phyloP scores from a whole-genome alignment of 2,113 vertebrate species.

The Stercorarius parasiticus region DNA sequence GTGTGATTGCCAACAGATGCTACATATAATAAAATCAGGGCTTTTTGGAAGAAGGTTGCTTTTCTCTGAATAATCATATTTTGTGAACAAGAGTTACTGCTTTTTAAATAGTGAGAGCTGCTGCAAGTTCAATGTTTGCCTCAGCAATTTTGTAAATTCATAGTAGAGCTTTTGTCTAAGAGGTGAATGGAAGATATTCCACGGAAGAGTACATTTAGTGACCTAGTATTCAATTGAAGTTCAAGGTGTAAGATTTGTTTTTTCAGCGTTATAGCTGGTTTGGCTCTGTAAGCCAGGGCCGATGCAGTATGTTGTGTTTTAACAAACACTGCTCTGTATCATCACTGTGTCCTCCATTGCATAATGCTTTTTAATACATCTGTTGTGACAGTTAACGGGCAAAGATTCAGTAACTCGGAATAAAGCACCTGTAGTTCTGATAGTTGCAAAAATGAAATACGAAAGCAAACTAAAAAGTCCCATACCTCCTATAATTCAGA shows the following conservation, averaged over 20 bases:
- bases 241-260: neutral
- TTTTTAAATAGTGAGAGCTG: neutral
- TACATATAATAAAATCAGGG: neutral
- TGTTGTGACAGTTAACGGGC: neutral
- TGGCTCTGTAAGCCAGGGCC: fast-evolving
- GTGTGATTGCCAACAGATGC: neutral
- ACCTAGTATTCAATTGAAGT: neutral
- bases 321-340: neutral
- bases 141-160: neutral
- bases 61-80: neutral
- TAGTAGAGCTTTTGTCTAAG: neutral
- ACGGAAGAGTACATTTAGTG: neutral
- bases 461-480: neutral
- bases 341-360: neutral
- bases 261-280: neutral
- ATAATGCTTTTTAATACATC: neutral
- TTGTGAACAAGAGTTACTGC: neutral
- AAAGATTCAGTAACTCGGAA: neutral
- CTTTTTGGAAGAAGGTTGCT: neutral
- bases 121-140: neutral
- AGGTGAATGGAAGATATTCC: neutral
- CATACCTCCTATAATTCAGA: neutral
- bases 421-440: neutral
- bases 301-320: neutral
- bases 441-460: neutral